phyloP scores from a whole-genome alignment of 2,113 vertebrate genomes.

The Elephas maximus region DNA sequence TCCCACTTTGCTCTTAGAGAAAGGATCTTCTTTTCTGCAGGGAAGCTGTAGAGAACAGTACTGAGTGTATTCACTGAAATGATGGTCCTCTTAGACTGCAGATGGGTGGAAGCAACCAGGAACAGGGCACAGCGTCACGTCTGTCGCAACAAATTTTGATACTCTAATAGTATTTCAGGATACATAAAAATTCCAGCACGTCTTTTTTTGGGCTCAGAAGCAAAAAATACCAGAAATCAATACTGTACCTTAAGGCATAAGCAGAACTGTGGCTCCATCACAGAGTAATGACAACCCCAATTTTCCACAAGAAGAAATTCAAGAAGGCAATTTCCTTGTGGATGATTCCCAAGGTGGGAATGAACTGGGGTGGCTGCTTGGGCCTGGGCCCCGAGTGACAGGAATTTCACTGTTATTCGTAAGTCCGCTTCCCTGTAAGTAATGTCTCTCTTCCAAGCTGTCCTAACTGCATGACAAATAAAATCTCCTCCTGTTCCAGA shows the following conservation, averaged over 20 bases:
- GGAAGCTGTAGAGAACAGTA: not conserved
- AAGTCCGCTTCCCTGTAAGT: not conserved
- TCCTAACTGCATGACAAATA: not conserved
- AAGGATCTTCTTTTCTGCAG: constrained; percentile 33
- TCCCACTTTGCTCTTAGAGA: constrained; percentile 36
- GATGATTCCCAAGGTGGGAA: not conserved
- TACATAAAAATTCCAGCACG: not conserved
- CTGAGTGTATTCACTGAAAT: not conserved
- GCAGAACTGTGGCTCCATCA: not conserved
- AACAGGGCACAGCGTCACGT: not conserved
- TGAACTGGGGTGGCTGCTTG: not conserved
- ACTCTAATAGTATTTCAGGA: not conserved
- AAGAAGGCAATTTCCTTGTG: not conserved
- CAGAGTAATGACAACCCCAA: not conserved
- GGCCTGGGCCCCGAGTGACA: not conserved
- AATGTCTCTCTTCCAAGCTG: not conserved
- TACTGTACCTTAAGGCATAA: not conserved
- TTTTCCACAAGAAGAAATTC: not conserved
- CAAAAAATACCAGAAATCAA: not conserved
- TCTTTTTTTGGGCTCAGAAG: not conserved
- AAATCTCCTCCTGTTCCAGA: not conserved
- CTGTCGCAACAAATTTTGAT: not conserved
- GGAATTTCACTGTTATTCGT: not conserved
- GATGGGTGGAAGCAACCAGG: not conserved
- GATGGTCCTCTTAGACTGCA: not conserved